phyloP scores from a whole-genome alignment of 2,888 invertebrate species.

The Phasia obesa region DNA sequence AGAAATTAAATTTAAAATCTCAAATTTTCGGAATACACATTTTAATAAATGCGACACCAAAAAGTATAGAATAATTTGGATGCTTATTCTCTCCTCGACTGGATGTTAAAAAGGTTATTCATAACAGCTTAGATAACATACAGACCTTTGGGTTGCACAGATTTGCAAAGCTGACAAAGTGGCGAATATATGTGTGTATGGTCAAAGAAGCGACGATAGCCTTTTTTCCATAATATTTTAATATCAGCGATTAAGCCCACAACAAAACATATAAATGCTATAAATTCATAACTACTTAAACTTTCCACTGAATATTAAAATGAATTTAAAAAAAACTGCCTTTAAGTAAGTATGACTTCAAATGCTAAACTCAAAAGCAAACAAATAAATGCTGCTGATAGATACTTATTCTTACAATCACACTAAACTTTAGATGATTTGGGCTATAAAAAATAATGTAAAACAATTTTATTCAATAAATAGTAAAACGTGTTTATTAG shows the following conservation, averaged over 20 bases:
- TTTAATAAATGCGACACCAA: no score
- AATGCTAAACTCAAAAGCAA: slow-evolving; percentile 17
- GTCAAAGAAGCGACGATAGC: background rate
- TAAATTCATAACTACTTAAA: background rate
- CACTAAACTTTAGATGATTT: slow-evolving; percentile 4
- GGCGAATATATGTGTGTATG: no score
- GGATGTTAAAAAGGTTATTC: no score
- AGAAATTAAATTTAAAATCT: no score
- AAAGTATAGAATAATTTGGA: no score
- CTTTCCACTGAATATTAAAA: background rate
- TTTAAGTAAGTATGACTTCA: slow-evolving; percentile 45
- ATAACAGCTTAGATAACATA: no score
- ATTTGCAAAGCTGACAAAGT: no score
- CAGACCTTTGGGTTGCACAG: no score
- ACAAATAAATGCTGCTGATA: slow-evolving; percentile 20
- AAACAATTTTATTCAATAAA: slow-evolving; percentile 67
- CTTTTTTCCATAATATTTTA: background rate
- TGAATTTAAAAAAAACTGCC: background rate
- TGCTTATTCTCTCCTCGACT: no score
- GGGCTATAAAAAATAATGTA: slow-evolving; percentile 39
- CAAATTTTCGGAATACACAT: no score
- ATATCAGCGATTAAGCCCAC: background rate
- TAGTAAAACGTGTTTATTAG: slow-evolving; percentile 60
- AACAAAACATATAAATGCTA: background rate
- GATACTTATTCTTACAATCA: slow-evolving; percentile 9